Evolutionary conservation across 2,113 vertebrate genomes (phyloP).

Genomic region (Fregetta grallaria): DNA sequence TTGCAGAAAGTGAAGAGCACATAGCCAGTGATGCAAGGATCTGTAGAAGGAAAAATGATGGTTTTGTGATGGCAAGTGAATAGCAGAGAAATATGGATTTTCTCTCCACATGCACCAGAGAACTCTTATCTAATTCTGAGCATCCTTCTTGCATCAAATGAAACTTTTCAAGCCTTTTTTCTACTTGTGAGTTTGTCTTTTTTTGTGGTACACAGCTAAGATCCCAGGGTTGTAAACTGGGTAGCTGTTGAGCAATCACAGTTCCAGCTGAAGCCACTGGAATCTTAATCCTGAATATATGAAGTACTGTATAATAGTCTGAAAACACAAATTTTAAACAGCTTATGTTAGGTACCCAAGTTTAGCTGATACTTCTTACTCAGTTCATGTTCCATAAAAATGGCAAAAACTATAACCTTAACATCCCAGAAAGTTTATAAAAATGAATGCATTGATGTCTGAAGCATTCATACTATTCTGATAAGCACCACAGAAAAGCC

Average conservation of each 20-base stretch:
- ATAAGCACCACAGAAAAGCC: conserved; percentile 33
- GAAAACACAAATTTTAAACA: neutral
- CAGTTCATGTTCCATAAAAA: neutral
- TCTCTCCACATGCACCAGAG: neutral
- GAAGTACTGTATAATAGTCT: neutral
- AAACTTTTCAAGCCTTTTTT: neutral
- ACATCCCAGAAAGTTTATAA: neutral
- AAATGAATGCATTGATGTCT: neutral
- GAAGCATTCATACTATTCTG: neutral
- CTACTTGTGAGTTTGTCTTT: neutral
- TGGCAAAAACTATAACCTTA: neutral
- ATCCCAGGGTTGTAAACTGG: neutral
- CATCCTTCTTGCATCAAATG: neutral
- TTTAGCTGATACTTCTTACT: neutral
- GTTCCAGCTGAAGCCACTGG: neutral
- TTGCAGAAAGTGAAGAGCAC: neutral
- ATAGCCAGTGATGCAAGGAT: neutral
- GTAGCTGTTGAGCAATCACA: neutral
- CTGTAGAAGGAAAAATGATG: neutral
- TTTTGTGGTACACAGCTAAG: neutral
- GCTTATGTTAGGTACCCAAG: neutral
- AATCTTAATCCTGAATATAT: neutral
- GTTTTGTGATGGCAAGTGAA: neutral
- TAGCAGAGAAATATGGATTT: neutral
- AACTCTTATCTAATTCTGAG: neutral